Conservation (phyloP, 2,888 invertebrate genomes). For the Aphidius colemani region DNA sequence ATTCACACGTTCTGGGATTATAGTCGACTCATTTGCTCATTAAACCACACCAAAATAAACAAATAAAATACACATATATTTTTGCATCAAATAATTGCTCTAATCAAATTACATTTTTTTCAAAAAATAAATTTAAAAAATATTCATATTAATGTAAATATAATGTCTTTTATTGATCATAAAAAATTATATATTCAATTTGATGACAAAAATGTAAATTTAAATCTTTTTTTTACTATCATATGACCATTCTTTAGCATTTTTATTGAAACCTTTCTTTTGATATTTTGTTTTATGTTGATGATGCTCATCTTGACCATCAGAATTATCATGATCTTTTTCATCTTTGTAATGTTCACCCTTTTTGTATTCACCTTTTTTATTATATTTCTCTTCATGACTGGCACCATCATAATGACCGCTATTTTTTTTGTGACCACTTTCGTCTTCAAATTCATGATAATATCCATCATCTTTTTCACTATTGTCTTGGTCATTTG, state of each 20-base stretch:
- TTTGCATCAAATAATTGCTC: too few species aligned
- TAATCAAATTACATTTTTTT: too few species aligned
- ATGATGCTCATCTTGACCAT: constrained; percentile 66
- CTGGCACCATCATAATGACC: constrained; percentile 63
- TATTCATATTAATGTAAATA: too few species aligned
- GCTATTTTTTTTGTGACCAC: constrained; percentile 67
- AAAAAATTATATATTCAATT: too few species aligned
- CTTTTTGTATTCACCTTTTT: constrained; percentile 64
- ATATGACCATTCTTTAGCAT: constrained; percentile 67
- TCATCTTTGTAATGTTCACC: constrained; percentile 64
- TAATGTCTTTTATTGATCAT: too few species aligned
- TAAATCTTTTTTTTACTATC: constrained; percentile 40
- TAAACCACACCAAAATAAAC: too few species aligned
- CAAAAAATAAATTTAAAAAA: too few species aligned
- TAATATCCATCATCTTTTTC: constrained; percentile 70
- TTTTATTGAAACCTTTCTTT: constrained; percentile 60
- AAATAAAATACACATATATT: too few species aligned
- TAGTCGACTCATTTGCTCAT: too few species aligned
- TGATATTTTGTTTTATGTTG: constrained; percentile 61
- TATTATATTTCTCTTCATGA: constrained; percentile 64
- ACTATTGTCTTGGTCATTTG: constrained; percentile 69
- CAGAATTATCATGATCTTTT: constrained; percentile 66
- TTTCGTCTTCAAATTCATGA: constrained; percentile 62
- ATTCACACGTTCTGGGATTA: too few species aligned
- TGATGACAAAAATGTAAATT: too few species aligned